These are phyloP conservation scores for Karalla daura DNA, from an alignment of 2,797 vertebrate species.

Conservation along the genomic window DNA sequence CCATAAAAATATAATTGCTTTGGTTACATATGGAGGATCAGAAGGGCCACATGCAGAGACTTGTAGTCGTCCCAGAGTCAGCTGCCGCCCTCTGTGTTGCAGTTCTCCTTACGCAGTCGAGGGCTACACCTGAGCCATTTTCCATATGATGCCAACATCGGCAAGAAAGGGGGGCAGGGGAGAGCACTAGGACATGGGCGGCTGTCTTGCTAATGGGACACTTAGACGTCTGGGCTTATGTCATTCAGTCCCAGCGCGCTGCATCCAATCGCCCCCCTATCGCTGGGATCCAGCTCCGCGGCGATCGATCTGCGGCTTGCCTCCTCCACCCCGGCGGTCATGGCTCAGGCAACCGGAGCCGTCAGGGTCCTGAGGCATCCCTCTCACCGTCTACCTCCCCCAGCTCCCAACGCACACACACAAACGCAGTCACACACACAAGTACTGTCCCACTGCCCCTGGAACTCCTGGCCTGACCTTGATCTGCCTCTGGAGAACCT, in stretches of 20 bases:
- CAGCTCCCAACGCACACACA: conserved; percentile 45
- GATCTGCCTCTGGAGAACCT: conserved; percentile 71
- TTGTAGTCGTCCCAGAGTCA: conserved; percentile 21
- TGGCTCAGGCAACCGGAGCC: conserved; percentile 84
- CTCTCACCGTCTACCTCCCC: conserved; percentile 74
- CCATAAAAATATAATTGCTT: conserved; percentile 61
- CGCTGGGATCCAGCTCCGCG: conserved; percentile 73
- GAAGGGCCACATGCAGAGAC: conserved; percentile 49
- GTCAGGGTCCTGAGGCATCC: conserved; percentile 81
- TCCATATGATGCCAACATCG: conserved; percentile 61
- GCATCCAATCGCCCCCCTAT: conserved; percentile 80
- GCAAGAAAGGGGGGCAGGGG: neutral
- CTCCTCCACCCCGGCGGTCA: conserved; percentile 78
- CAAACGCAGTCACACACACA: conserved; percentile 22
- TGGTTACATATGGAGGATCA: conserved; percentile 64
- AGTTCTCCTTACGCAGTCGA: conserved; percentile 58
- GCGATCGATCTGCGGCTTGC: conserved; percentile 87
- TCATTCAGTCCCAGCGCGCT: conserved; percentile 80
- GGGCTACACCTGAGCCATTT: conserved; percentile 77
- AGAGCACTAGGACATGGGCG: conserved; percentile 63
- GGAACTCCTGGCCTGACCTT: conserved; percentile 81
- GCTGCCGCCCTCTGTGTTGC: conserved; percentile 52
- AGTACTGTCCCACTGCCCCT: conserved; percentile 55
- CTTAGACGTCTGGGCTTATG: conserved; percentile 85
- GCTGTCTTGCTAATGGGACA: conserved; percentile 85